These are phyloP conservation scores for Drosophila nebulosa DNA, from an alignment of 1,140 invertebrate genomes.

Conservation along the genomic window DNA sequence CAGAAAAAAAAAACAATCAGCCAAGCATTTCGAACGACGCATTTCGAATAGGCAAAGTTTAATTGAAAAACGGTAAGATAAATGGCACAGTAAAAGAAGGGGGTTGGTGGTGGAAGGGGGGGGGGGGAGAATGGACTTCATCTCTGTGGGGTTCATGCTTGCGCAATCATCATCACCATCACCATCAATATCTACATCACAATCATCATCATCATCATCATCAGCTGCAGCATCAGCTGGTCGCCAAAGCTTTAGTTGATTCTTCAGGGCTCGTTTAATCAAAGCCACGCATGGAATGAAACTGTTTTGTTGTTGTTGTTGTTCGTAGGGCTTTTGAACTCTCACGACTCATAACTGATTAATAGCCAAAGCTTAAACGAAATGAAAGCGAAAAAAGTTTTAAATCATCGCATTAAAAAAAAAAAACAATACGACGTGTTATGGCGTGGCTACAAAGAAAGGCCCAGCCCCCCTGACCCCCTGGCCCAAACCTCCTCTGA, in stretches of 20 bases:
- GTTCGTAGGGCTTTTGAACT: slow-evolving; percentile 5
- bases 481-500: too few relatives aligned
- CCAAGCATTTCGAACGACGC: slow-evolving; percentile 4
- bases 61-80: slow-evolving; percentile 56
- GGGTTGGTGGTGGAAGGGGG: background rate
- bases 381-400: slow-evolving; percentile 60
- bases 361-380: slow-evolving; percentile 57
- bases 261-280: slow-evolving; percentile 33
- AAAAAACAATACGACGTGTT: slow-evolving; percentile 23
- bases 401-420: slow-evolving; percentile 56
- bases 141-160: slow-evolving; percentile 8
- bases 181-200: background rate
- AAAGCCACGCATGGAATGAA: slow-evolving; percentile 18
- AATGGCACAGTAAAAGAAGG: slow-evolving; percentile 18
- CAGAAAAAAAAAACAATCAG: background rate
- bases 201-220: background rate
- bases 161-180: slow-evolving; percentile 27
- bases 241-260: slow-evolving; percentile 12
- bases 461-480: slow-evolving; percentile 28
- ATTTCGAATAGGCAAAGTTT: slow-evolving; percentile 49
- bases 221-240: slow-evolving; percentile 7
- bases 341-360: slow-evolving; percentile 52
- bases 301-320: slow-evolving; percentile 2
- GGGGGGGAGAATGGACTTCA: background rate
- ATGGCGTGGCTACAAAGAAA: slow-evolving; percentile 45